Evolutionary conservation across 2,797 vertebrate genomes (phyloP).

Genomic region (Mus spretus): DNA sequence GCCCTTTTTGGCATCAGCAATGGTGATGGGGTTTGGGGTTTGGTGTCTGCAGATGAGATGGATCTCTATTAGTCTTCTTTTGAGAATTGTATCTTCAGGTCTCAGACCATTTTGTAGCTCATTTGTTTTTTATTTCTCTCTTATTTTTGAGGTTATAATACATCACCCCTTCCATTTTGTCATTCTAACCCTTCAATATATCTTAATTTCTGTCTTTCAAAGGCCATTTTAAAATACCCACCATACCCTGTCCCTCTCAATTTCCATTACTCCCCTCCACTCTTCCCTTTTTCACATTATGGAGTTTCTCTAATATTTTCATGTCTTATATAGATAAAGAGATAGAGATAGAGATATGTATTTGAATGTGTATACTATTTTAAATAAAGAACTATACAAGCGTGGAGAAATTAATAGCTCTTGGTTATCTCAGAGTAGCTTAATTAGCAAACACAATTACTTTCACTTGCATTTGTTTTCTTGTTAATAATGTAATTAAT

Average conservation of each 20-base stretch:
- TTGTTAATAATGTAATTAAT: background rate
- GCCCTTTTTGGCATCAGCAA: too few species aligned
- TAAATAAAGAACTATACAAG: background rate
- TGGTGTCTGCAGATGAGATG: too few species aligned
- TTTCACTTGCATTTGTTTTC: background rate
- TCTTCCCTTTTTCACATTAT: too few species aligned
- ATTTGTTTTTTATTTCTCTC: background rate
- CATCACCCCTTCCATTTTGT: background rate
- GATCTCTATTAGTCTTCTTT: background rate
- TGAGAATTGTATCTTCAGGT: background rate
- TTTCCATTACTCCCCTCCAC: background rate
- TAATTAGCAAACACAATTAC: background rate
- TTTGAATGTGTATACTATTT: background rate
- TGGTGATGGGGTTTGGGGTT: too few species aligned
- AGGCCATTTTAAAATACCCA: too few species aligned
- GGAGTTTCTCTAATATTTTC: background rate
- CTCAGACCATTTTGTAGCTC: background rate
- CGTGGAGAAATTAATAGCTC: background rate
- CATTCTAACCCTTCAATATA: background rate
- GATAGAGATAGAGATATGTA: background rate
- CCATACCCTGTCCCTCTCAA: too few species aligned
- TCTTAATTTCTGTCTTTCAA: background rate
- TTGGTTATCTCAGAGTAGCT: background rate
- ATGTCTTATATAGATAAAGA: too few species aligned
- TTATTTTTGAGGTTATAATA: background rate